Evolutionary conservation across 2,113 vertebrate species (phyloP), one percentile per base, ranked within the genome.

Genomic region (Calyptommatus sinebrachiatus): DNA sequence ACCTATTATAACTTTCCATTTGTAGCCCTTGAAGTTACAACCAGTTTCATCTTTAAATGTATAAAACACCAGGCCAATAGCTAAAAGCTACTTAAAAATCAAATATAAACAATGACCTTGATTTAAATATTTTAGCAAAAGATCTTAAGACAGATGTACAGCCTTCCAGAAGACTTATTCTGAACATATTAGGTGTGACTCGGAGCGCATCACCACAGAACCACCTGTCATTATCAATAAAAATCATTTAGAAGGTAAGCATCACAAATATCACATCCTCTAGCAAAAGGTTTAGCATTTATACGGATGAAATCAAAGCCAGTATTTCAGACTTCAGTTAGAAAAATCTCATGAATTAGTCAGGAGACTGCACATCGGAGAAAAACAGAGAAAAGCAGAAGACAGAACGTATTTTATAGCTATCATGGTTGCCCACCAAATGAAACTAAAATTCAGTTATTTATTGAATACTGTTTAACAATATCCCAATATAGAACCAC

Each of bases 71-170:
- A 72, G 80, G 67, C 50, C 88, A 89, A 14, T 50, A 81, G 84
- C 77, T 80, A 89, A 87, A 86, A 88, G 67, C 86, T 76, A 80
- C 75, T 82, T 85, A 84, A 90, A 81, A 86, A 81, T 76, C 81
- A 86, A 83, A 84, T 82, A 79, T 78, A 81, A 80, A 80, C 80
- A 82, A 84, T 48, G 82, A 91, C 88, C 83, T 85, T 87, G 76
- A 81, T 85, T 87, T 83, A 82, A 89, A 83, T 76, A 80, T 77
- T 73, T 78, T 60, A 86, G 79, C 28, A 74, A 71, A 86, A 83
- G 78, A 87, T 73, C 89, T 85, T 81, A 78, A 88, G 80, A 89
- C 86, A 89, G 87, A 92, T 84, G 87, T 89, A 84, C 73, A 82
- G 72, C 65, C 73, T 84, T 93, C 84, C 85, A 79, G 81, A 90